Base-by-base conservation (phyloP, 1,140 invertebrate species). In the Cotesia typhae region DNA sequence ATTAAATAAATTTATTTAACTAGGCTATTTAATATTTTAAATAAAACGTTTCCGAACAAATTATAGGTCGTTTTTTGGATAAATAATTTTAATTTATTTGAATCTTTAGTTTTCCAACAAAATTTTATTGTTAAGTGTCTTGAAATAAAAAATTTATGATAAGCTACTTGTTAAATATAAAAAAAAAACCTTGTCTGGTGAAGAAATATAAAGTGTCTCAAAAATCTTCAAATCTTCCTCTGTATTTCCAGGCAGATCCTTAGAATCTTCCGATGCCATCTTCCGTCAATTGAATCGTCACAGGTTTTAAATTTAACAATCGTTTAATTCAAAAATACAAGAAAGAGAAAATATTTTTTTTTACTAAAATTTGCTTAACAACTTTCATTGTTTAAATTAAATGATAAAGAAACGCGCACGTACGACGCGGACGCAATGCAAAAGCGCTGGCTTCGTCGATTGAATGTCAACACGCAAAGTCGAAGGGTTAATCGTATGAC, bases 141-240 rank as follows among this genome's bases (percentile, higher is more conserved):
- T 9, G 10, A 47, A 47, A 47, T 9, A 47, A 6, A 47, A 6
- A 7, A 9, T 47, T 6, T 2, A 0, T 6, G 9, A 47, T 47
- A 3, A 47, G 6, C 6, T 9, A 47, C 10, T 47, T 47, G 41
- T 28, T 28, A 47, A 47, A 47, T 47, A 6, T 28, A 28, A 28
- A 41, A 5, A 41, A 47, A 47, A 61, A 76, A 83, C 82, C 81
- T 83, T 79, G 20, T 74, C 75, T 7, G 79, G 77, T 28, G 82
- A 79, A 28, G 80, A 80, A 64, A 83, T 83, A 74, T 89, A 89
- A 60, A 92, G 82, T 0, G 89, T 85, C 83, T 92, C 90, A 79
- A 90, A 93, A 63, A 92, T 88, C 79, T 88, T 89, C 88, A 91
- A 91, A 82, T 93, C 91, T 77, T 92, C 91, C 20, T 88, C 82